A percentile compares a stretch with the other conserved stretches of the same genome.
Conservation (phyloP, 2,113 vertebrate genomes). For the Mola mola region DNA sequence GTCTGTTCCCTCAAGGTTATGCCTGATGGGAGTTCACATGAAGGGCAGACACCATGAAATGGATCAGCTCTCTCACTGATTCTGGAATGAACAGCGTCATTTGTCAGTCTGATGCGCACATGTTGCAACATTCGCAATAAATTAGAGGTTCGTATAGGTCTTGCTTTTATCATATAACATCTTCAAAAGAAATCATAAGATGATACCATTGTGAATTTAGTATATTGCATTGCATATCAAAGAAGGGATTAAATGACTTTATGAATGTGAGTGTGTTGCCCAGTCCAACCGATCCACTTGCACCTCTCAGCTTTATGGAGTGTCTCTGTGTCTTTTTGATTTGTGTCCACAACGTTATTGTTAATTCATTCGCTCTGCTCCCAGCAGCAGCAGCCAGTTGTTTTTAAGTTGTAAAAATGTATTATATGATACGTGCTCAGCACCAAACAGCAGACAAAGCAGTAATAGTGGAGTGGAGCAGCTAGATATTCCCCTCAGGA, state of each 20-base stretch:
- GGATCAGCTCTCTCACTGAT: not conserved
- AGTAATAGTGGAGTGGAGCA: no score
- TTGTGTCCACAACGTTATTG: not conserved
- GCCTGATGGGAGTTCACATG: not conserved
- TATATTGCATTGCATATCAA: no score
- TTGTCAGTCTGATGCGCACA: not conserved
- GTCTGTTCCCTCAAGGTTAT: constrained; percentile 14
- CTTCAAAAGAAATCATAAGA: no score
- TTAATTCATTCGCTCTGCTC: not conserved
- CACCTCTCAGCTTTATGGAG: not conserved
- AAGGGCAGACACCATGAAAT: constrained; percentile 12
- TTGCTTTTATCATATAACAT: no score
- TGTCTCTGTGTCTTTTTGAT: not conserved
- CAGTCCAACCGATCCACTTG: not conserved
- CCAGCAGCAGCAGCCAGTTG: not conserved
- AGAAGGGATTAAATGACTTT: not conserved
- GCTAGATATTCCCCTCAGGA: no score
- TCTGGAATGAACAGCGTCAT: not conserved
- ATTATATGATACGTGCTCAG: no score
- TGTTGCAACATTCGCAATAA: not conserved
- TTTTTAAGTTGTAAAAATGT: no score
- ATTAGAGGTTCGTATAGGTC: not conserved
- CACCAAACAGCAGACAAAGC: no score
- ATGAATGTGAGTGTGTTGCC: not conserved
- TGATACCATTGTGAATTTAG: no score